Conservation (phyloP, 2,888 invertebrate genomes). For the Ecliptopera silaceata region DNA sequence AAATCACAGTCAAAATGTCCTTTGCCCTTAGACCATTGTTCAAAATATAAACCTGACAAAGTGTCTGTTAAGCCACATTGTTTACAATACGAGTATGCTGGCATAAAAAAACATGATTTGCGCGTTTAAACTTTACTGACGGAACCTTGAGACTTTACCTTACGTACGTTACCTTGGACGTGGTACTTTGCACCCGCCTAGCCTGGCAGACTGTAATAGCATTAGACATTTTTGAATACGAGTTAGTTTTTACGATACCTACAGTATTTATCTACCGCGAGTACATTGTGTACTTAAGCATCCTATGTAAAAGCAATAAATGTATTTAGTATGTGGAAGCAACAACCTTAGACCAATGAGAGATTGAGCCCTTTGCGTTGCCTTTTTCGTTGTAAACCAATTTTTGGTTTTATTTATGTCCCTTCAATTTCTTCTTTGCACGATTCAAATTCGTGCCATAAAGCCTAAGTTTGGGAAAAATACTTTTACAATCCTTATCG, state of each 20-base stretch:
- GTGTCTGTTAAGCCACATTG: slow-evolving; percentile 5
- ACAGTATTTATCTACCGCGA: too few relatives aligned
- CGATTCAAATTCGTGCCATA: neutral
- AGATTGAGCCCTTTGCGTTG: too few relatives aligned
- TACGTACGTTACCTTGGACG: slow-evolving; percentile 15
- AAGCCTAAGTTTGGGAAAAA: neutral
- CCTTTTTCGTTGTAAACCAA: too few relatives aligned
- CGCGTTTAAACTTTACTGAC: neutral
- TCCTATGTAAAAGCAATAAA: too few relatives aligned
- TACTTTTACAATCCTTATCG: neutral
- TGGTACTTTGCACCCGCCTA: slow-evolving; percentile 23
- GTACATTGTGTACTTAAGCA: too few relatives aligned
- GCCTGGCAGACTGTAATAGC: too few relatives aligned
- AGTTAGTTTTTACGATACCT: too few relatives aligned
- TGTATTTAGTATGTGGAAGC: too few relatives aligned
- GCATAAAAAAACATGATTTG: slow-evolving; percentile 6
- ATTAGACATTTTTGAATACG: too few relatives aligned
- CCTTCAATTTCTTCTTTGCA: neutral
- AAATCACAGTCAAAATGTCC: slow-evolving; percentile 4
- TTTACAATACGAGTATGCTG: neutral
- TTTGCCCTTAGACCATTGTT: neutral
- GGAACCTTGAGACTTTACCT: slow-evolving; percentile 19
- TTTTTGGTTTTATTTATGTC: too few relatives aligned
- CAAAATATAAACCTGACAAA: slow-evolving; percentile 1
- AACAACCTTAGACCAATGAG: too few relatives aligned